A percentile compares a stretch with the other conserved stretches of the same genome.
These are phyloP conservation scores for Rhinoderma darwinii DNA, from an alignment of 2,113 vertebrate species.

Conservation along the genomic window DNA sequence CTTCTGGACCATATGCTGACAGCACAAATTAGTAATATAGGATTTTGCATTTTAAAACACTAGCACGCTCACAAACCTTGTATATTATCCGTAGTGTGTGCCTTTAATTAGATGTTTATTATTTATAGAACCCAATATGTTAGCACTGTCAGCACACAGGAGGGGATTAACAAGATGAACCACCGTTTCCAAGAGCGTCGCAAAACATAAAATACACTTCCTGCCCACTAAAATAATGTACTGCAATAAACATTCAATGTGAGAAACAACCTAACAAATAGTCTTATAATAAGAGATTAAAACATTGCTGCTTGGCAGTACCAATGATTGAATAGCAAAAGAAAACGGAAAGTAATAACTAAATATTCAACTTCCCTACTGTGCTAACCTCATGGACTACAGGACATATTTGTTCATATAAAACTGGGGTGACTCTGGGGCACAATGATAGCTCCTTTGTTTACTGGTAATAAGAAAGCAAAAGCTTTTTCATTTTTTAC, in stretches of 20 bases:
- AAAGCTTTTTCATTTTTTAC: too few relatives aligned
- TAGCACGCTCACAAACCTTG: not conserved
- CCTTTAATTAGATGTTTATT: slow-evolving; percentile 48
- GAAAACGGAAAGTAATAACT: not conserved
- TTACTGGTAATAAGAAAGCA: not conserved
- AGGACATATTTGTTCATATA: not conserved
- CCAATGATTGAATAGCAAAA: not conserved
- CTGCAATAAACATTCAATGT: not conserved
- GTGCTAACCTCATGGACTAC: not conserved
- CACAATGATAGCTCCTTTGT: not conserved
- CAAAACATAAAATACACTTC: slow-evolving; percentile 25
- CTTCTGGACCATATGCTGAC: slow-evolving; percentile 40
- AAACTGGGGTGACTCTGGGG: not conserved
- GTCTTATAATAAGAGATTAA: slow-evolving; percentile 30
- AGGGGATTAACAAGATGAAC: slow-evolving; percentile 42
- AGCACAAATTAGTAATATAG: slow-evolving; percentile 41
- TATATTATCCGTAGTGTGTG: slow-evolving; percentile 25
- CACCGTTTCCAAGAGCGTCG: slow-evolving; percentile 23
- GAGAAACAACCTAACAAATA: slow-evolving; percentile 13
- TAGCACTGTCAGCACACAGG: slow-evolving; percentile 37
- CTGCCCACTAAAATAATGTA: slow-evolving; percentile 26
- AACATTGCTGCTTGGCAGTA: slow-evolving; percentile 12
- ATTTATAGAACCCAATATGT: slow-evolving; percentile 53
- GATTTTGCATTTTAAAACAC: slow-evolving; percentile 31
- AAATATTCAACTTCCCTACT: not conserved